Base-by-base conservation (phyloP, 2,113 vertebrate species). In the Etheostoma spectabile region DNA sequence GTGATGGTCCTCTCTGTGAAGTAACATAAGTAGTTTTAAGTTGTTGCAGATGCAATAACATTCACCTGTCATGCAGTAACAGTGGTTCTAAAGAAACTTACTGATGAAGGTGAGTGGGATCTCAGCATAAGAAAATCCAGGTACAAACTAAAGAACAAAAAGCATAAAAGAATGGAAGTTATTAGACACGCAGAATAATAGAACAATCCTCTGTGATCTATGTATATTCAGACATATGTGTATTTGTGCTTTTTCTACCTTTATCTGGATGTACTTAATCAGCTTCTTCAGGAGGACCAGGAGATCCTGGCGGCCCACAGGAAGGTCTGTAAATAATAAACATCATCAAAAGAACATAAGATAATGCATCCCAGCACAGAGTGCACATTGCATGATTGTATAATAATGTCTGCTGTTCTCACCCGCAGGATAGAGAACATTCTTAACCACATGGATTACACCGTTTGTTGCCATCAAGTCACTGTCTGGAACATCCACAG, bases 401-500 rank as follows among this genome's bases (percentile, higher is more conserved):
- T 33, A 19, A 8, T 49, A 57, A 48, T 62, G 10, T 8, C 6
- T 46, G 46, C 38, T 22, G 33, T 7, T 72, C 89, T 88, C 27
- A 98, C 98, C 97, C 83, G 93, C 95, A 59, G 98, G 98, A 76
- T 98, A 99, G 0, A 99, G 95, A 22, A 99, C 92, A 80, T 97
- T 97, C 86, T 98, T 97, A 77, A 99, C 94, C 16, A 98, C 95
- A 27, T 99, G 98, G 92, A 99, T 94, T 8, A 99, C 98, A 33
- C 98, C 98, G 10, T 99, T 99, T 35, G 96, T 97, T 67, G 97
- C 96, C 97, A 99, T 97, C 61, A 97, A 92, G 92, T 99, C 98
- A 66, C 95, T 88, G 84, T 96, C 84, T 66, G 94, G 96, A 56
- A 98, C 95, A 69, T 96, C 94, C 79, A 99, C 71, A 46, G 97